Conservation (phyloP, 1,140 invertebrate genomes). For the Riptortus pedestris region DNA sequence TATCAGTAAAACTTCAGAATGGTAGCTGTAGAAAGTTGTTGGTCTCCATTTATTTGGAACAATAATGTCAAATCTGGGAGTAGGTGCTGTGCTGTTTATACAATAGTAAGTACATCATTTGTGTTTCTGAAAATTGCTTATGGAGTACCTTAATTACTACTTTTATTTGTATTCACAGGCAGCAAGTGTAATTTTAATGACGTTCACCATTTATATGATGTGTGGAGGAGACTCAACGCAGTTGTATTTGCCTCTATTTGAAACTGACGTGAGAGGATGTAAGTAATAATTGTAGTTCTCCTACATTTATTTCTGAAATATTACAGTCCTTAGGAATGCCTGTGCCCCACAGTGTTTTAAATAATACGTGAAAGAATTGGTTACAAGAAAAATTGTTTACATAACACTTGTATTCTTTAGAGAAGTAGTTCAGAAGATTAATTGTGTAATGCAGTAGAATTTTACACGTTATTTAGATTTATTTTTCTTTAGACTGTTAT, state of each 20-base stretch:
- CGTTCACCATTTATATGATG: conserved; percentile 61
- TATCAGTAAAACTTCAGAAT: too few relatives aligned
- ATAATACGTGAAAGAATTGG: too few relatives aligned
- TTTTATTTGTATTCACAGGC: conserved; percentile 41
- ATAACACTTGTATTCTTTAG: too few relatives aligned
- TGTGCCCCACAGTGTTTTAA: too few relatives aligned
- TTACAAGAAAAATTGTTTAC: too few relatives aligned
- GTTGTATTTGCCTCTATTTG: conserved; percentile 75
- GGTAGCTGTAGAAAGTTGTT: conserved; percentile 65
- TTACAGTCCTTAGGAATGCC: background rate
- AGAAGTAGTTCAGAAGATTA: too few relatives aligned
- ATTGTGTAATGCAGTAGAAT: too few relatives aligned
- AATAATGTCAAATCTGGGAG: conserved; percentile 63
- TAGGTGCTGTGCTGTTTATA: conserved; percentile 65
- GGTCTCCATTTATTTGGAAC: conserved; percentile 78
- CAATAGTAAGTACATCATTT: conserved; percentile 41
- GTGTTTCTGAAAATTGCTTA: background rate
- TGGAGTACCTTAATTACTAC: background rate
- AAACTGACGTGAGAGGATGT: conserved; percentile 68
- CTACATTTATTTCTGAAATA: background rate
- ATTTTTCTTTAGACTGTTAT: too few relatives aligned
- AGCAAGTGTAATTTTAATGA: conserved; percentile 60
- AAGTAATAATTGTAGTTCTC: conserved; percentile 42
- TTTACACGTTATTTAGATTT: too few relatives aligned
- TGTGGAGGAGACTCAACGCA: conserved; percentile 74